Conservation (phyloP, 53 echinoderm and acorn worm species). For the Glandiceps talaboti region DNA sequence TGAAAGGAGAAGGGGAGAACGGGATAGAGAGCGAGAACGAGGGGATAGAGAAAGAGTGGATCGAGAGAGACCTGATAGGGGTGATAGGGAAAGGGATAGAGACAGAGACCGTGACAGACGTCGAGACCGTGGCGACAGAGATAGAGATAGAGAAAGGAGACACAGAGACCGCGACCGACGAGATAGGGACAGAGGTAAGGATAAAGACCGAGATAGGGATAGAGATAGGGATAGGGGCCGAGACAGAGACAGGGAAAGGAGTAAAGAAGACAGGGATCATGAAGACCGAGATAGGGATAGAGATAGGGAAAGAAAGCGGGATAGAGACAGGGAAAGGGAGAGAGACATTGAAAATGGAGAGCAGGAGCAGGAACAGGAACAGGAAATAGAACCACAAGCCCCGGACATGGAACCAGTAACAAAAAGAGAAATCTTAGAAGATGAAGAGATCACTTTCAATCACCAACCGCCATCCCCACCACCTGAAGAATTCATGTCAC, state of each 20-base stretch:
- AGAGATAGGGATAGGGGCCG: background rate
- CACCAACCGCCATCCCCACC: background rate
- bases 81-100: background rate
- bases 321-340: background rate
- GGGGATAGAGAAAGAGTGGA: background rate
- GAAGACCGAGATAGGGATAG: slow-evolving; percentile 21
- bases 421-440: background rate
- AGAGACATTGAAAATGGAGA: background rate
- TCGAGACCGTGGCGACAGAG: background rate
- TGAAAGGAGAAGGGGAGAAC: background rate
- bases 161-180: background rate
- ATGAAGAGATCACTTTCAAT: background rate
- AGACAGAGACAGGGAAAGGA: slow-evolving; percentile 1
- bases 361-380: background rate
- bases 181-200: slow-evolving; percentile 1
- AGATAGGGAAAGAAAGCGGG: slow-evolving; percentile 15
- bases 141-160: slow-evolving; percentile 4
- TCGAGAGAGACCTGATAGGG: slow-evolving; percentile 1
- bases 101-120: slow-evolving; percentile 2
- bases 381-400: background rate
- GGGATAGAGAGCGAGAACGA: background rate
- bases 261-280: slow-evolving; percentile 7
- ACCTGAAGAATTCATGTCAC: background rate
- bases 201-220: background rate
- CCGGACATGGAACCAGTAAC: background rate